phyloP scores from a whole-genome alignment of 2,888 invertebrate species.

The Eristalis pertinax region DNA sequence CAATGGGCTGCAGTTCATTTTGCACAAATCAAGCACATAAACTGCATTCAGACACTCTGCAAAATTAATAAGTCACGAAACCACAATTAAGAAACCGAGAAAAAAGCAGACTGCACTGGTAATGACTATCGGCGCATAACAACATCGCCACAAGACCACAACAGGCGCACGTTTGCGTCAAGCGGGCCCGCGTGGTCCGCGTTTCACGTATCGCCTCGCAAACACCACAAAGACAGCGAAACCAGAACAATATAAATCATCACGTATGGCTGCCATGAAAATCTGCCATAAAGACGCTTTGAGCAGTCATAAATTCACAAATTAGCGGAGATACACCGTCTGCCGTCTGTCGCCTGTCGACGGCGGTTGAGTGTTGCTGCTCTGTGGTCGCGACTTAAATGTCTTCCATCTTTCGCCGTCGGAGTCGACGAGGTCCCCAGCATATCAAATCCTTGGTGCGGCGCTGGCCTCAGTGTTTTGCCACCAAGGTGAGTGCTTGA shows the following conservation, averaged over 20 bases:
- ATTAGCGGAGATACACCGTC: conserved; percentile 19
- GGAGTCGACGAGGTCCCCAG: neutral
- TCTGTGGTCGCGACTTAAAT: neutral
- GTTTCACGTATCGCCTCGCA: neutral
- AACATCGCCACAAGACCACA: neutral
- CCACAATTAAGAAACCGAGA: conserved; percentile 8
- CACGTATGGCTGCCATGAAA: conserved; percentile 34
- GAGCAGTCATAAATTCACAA: conserved; percentile 38
- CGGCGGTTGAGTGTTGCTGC: too few species aligned
- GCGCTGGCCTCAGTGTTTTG: neutral
- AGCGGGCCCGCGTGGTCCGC: neutral
- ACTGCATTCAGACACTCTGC: neutral
- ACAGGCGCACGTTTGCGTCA: neutral
- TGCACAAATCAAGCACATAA: neutral
- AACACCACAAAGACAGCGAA: conserved; percentile 8
- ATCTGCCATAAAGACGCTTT: conserved; percentile 31
- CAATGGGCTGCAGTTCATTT: neutral
- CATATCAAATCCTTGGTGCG: neutral
- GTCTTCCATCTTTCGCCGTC: neutral
- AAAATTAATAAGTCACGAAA: conserved; percentile 25
- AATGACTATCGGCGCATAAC: neutral
- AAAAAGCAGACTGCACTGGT: neutral
- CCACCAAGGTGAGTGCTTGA: conserved; percentile 7
- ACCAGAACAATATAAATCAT: conserved; percentile 25
- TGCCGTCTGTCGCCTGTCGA: neutral